A percentile compares a stretch with the other conserved stretches of the same genome.
Evolutionary conservation across 2,888 invertebrate species (phyloP).

Genomic region (Tolmerus cingulatus): DNA sequence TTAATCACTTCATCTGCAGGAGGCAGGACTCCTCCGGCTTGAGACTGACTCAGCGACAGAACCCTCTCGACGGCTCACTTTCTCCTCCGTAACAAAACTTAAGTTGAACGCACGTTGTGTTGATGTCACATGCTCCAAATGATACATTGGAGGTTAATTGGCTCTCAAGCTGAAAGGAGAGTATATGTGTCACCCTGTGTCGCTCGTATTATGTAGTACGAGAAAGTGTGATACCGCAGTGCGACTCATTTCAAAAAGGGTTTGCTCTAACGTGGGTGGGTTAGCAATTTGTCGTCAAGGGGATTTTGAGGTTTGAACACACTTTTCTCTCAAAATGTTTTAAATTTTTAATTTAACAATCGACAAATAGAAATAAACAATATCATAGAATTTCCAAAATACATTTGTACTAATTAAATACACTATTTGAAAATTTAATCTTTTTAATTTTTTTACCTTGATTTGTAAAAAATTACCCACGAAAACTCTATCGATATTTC

Average conservation of each 20-base stretch:
- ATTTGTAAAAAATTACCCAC: too few species aligned
- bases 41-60: not conserved
- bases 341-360: too few species aligned
- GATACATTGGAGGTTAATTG: not conserved
- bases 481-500: too few species aligned
- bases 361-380: too few species aligned
- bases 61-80: not conserved
- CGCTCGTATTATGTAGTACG: not conserved
- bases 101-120: not conserved
- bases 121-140: not conserved
- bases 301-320: too few species aligned
- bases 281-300: not conserved
- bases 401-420: too few species aligned
- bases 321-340: too few species aligned
- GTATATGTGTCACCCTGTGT: not conserved
- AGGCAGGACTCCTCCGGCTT: not conserved
- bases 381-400: too few species aligned
- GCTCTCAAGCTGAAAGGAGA: not conserved
- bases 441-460: not conserved
- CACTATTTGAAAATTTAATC: not conserved
- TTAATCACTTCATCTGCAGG: not conserved
- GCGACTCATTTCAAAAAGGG: not conserved
- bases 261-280: not conserved
- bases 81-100: not conserved
- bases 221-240: not conserved